phyloP scores from a whole-genome alignment of 2,113 vertebrate genomes.

The Ceratotherium simum region DNA sequence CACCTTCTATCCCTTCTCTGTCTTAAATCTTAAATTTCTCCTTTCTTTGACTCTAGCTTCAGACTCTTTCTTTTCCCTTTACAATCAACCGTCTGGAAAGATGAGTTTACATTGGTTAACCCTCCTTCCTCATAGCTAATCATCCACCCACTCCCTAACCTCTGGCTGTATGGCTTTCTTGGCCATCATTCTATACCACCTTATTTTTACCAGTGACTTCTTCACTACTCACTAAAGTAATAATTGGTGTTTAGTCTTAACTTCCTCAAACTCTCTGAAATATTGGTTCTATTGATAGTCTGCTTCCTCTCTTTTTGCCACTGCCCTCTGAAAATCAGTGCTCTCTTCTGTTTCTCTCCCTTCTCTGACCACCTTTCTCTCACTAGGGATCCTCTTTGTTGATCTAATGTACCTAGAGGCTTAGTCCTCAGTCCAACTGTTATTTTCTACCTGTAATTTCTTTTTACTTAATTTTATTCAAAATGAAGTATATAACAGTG shows the following conservation, averaged over 20 bases:
- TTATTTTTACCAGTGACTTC: not conserved
- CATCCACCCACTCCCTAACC: not conserved
- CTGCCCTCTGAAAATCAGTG: not conserved
- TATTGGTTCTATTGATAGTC: not conserved
- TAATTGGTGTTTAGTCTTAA: not conserved
- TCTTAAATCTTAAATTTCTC: not conserved
- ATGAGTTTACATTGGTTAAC: not conserved
- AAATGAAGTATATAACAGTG: not conserved
- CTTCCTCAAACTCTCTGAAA: not conserved
- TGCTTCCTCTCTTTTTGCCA: not conserved
- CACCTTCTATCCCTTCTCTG: not conserved
- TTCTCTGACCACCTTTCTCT: not conserved
- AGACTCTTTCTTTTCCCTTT: not conserved
- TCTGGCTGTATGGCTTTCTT: not conserved
- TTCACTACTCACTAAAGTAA: not conserved
- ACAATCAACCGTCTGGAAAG: not conserved
- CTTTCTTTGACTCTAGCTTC: not conserved
- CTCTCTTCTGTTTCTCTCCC: not conserved
- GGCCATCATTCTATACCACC: not conserved
- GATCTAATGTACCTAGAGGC: not conserved
- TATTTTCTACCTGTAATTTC: not conserved
- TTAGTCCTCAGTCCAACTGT: not conserved
- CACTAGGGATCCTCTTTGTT: not conserved
- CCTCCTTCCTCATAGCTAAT: not conserved
- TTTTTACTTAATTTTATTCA: not conserved